These are phyloP conservation scores for Sorex araneus DNA, from an alignment of 2,113 vertebrate genomes.

Conservation along the genomic window DNA sequence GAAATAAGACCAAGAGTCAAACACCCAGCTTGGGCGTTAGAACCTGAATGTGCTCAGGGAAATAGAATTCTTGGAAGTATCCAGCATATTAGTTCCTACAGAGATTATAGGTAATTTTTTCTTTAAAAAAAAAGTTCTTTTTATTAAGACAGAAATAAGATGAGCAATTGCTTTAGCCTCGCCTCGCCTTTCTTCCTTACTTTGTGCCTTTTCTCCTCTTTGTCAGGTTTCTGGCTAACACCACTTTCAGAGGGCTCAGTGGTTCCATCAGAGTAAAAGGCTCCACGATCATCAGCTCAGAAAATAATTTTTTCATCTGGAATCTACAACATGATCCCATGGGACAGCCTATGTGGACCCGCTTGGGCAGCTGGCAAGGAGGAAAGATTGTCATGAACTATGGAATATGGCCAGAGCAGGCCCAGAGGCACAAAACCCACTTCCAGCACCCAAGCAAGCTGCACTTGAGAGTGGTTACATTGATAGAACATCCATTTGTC, in stretches of 20 bases:
- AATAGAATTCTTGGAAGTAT: conserved; percentile 46
- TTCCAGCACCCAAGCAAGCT: conserved; percentile 89
- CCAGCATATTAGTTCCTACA: conserved; percentile 21
- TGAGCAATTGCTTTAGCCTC: not conserved
- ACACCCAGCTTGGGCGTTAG: not conserved
- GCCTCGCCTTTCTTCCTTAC: conserved; percentile 64
- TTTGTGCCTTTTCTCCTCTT: conserved; percentile 69
- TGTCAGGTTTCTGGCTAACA: conserved; percentile 95
- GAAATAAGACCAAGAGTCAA: conserved; percentile 52
- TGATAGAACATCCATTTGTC: conserved; percentile 97
- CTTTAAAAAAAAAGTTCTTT: conserved; percentile 9
- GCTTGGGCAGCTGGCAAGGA: conserved; percentile 95
- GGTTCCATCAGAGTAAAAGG: conserved; percentile 94
- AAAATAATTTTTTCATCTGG: conserved; percentile 97
- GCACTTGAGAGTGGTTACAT: conserved; percentile 96
- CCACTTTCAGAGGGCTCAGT: conserved; percentile 95
- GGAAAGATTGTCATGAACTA: conserved; percentile 94
- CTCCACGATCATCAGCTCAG: conserved; percentile 93
- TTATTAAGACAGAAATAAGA: conserved; percentile 10
- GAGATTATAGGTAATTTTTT: conserved; percentile 5
- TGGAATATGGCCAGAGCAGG: conserved; percentile 93
- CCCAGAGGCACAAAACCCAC: conserved; percentile 90
- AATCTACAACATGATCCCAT: conserved; percentile 96
- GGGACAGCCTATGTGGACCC: conserved; percentile 96
- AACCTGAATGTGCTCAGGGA: not conserved